A percentile compares a stretch with the other conserved stretches of the same genome.
Evolutionary conservation across 2,113 vertebrate genomes (phyloP).

Genomic region (Tychaedon coryphoeus): DNA sequence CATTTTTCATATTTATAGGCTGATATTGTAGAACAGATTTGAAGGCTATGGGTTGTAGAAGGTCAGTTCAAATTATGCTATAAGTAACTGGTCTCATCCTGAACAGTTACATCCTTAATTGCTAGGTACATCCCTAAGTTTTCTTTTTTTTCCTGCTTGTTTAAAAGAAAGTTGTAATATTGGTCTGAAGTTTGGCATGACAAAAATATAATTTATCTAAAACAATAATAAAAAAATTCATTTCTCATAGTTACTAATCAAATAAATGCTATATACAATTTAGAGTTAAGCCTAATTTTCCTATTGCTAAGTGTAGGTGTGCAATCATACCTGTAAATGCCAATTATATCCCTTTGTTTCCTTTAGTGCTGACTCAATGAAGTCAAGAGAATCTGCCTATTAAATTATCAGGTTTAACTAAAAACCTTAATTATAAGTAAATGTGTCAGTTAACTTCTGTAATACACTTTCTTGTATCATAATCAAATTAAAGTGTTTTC

Average conservation of each 20-base stretch:
- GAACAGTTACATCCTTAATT: background rate
- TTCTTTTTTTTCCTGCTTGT: background rate
- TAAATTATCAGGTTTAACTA: background rate
- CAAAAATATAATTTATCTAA: background rate
- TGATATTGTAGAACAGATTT: background rate
- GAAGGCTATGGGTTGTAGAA: background rate
- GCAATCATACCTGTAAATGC: background rate
- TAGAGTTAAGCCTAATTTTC: background rate
- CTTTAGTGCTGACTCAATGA: background rate
- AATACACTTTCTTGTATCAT: background rate
- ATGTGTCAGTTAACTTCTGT: background rate
- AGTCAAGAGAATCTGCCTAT: background rate
- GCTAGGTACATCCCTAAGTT: background rate
- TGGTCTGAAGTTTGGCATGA: background rate
- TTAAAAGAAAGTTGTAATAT: background rate
- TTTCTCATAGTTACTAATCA: background rate
- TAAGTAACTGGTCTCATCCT: background rate
- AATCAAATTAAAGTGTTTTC: background rate
- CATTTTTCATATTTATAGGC: conserved; percentile 5
- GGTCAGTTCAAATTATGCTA: background rate
- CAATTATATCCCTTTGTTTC: background rate
- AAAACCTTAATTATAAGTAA: background rate
- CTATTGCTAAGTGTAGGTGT: background rate
- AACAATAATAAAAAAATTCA: background rate
- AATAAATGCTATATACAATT: background rate